phyloP scores from a whole-genome alignment of 2,888 invertebrate species.

The Herminia tarsipennalis region DNA sequence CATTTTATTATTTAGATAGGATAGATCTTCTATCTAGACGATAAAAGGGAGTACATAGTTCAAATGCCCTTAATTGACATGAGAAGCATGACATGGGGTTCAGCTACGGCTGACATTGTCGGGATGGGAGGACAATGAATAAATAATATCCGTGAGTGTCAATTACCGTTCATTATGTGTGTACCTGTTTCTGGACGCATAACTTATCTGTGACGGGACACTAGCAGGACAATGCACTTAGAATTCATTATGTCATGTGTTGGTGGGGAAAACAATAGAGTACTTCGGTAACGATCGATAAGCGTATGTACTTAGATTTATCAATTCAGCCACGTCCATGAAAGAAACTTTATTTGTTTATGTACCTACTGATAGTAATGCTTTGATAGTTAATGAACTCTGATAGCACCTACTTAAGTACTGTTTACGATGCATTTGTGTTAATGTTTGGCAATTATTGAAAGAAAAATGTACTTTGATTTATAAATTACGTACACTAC shows the following conservation, averaged over 20 bases:
- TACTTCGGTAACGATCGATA: conserved; percentile 56
- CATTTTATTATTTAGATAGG: no score
- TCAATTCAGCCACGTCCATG: conserved; percentile 16
- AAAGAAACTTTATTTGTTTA: conserved; percentile 10
- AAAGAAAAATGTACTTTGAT: no score
- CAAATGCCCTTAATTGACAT: conserved; percentile 12
- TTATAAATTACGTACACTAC: no score
- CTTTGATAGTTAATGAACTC: background rate
- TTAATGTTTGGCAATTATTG: no score
- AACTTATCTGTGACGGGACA: conserved; percentile 55
- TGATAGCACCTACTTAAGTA: no score
- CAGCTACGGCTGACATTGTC: conserved; percentile 8
- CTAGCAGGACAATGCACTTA: conserved; percentile 66
- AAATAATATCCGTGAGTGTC: conserved; percentile 19
- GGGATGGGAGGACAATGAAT: conserved; percentile 12
- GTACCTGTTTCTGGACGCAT: conserved; percentile 42
- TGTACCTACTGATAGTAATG: background rate
- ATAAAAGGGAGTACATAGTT: no score
- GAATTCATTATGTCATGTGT: conserved; percentile 62
- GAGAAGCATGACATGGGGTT: conserved; percentile 10
- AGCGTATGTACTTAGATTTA: conserved; percentile 36
- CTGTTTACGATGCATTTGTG: no score
- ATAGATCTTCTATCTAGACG: no score
- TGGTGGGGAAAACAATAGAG: conserved; percentile 63
- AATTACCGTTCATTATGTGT: conserved; percentile 27